A percentile compares a stretch with the other conserved stretches of the same genome.
Evolutionary conservation across 2,888 invertebrate species (phyloP).

Genomic region (Cerceris rybyensis): DNA sequence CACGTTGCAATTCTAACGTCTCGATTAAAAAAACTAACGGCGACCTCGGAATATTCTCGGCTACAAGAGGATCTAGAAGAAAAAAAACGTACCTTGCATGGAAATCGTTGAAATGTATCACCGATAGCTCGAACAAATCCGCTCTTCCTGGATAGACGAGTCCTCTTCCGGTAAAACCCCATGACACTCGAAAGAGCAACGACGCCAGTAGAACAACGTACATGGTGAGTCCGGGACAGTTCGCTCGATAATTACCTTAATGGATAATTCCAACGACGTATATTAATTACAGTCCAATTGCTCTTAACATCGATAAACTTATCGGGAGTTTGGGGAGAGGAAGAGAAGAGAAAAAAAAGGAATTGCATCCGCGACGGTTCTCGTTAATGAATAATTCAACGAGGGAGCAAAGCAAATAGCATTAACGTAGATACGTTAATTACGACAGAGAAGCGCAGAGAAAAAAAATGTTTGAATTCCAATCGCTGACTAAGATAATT

Average conservation of each 20-base stretch:
- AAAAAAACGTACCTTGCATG: conserved; percentile 84
- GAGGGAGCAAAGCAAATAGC: too few relatives aligned
- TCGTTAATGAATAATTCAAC: too few relatives aligned
- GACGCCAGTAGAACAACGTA: conserved; percentile 23
- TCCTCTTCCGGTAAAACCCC: conserved; percentile 68
- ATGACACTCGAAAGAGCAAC: conserved; percentile 47
- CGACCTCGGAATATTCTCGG: background rate
- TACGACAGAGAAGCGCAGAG: too few relatives aligned
- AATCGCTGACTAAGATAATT: too few relatives aligned
- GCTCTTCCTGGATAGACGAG: conserved; percentile 66
- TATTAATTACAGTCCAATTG: background rate
- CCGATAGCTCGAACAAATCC: conserved; percentile 84
- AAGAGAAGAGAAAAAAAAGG: too few relatives aligned
- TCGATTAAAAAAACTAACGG: background rate
- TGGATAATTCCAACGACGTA: background rate
- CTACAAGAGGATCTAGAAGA: background rate
- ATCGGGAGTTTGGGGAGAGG: background rate
- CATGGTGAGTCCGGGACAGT: conserved; percentile 31
- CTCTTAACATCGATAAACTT: background rate
- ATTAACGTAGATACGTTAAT: too few relatives aligned
- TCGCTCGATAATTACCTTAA: background rate
- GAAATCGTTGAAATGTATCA: conserved; percentile 85
- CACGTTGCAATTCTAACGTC: background rate
- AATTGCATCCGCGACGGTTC: too few relatives aligned
- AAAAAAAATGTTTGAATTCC: too few relatives aligned